Evolutionary conservation across 2,797 vertebrate genomes (phyloP).

Genomic region (Sciaenops ocellatus): DNA sequence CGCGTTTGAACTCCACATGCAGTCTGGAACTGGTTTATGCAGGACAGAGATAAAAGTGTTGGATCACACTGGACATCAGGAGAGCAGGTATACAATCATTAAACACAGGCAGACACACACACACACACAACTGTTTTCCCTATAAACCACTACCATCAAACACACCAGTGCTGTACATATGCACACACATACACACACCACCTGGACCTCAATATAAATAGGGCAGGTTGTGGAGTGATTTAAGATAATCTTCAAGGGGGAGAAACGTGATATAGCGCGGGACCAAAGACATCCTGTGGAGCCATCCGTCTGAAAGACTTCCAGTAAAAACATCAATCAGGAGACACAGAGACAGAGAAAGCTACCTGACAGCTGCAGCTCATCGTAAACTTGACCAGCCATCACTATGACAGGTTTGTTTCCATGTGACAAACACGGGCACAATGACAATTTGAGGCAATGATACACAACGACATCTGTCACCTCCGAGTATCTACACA

Average conservation of each 20-base stretch:
- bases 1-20: constrained; percentile 65
- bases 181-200: constrained; percentile 31
- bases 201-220: constrained; percentile 59
- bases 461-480: not conserved
- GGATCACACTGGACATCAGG: constrained; percentile 49
- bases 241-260: constrained; percentile 59
- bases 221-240: constrained; percentile 59
- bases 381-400: constrained; percentile 49
- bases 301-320: constrained; percentile 53
- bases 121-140: constrained; percentile 16
- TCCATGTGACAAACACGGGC: constrained; percentile 4
- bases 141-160: constrained; percentile 36
- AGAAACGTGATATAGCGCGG: constrained; percentile 67
- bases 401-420: not conserved
- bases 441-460: not conserved
- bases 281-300: constrained; percentile 72
- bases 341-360: constrained; percentile 32
- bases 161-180: not conserved
- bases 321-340: constrained; percentile 73
- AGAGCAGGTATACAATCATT: constrained; percentile 46
- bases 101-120: constrained; percentile 28
- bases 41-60: constrained; percentile 61
- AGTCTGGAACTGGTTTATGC: constrained; percentile 63
- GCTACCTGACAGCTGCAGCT: constrained; percentile 67
- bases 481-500: not conserved